Conservation (phyloP, 2,113 vertebrate species). For the Rallus limicola region DNA sequence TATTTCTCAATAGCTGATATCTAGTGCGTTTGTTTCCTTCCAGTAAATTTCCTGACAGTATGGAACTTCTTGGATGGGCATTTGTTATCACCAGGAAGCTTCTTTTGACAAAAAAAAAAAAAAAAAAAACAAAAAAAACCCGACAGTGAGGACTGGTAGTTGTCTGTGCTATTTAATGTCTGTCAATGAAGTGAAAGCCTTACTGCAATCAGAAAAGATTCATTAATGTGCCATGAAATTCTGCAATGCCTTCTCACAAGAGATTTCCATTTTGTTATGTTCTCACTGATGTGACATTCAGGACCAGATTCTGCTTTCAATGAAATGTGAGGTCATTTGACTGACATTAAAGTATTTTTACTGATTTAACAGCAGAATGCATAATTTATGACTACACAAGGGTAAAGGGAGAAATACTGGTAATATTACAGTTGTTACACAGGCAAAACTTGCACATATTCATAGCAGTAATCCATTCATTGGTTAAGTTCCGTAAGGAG, state of each 20-base stretch:
- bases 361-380: slow-evolving; percentile 30
- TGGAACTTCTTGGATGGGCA: neutral
- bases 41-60: neutral
- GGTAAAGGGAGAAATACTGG: slow-evolving; percentile 20
- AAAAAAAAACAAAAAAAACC: neutral
- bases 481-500: slow-evolving; percentile 16
- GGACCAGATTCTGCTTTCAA: neutral
- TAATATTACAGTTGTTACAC: neutral
- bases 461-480: slow-evolving; percentile 14
- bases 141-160: neutral
- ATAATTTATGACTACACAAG: neutral
- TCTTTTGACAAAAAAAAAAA: neutral
- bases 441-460: neutral
- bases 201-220: neutral
- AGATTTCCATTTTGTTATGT: neutral
- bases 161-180: neutral
- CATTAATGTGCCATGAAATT: neutral
- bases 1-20: neutral
- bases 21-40: neutral
- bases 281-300: neutral
- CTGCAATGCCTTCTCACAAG: neutral
- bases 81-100: slow-evolving; percentile 32
- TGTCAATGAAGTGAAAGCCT: slow-evolving; percentile 13
- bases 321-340: slow-evolving; percentile 8
- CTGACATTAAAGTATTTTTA: neutral